phyloP scores from a whole-genome alignment of 2,888 invertebrate species.

The Lasioglossum villosulum region DNA sequence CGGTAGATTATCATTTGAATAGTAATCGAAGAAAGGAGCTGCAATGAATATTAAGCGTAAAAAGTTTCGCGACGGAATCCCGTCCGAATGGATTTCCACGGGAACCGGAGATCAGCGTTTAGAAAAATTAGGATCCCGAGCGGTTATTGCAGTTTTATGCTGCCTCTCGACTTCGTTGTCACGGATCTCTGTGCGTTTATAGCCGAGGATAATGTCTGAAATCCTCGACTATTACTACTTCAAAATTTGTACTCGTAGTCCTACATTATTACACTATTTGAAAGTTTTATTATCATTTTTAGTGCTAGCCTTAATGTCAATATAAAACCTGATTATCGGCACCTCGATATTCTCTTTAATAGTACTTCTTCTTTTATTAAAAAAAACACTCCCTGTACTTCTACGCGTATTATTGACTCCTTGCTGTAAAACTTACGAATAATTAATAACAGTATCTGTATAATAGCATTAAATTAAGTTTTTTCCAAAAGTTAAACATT shows the following conservation, averaged over 20 bases:
- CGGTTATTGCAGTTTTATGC: background rate
- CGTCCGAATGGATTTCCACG: slow-evolving; percentile 1
- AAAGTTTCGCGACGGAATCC: slow-evolving; percentile 11
- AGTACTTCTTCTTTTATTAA: background rate
- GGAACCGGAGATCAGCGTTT: background rate
- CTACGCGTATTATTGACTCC: background rate
- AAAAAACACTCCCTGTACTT: background rate
- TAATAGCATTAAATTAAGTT: background rate
- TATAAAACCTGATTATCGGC: background rate
- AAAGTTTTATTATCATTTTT: background rate
- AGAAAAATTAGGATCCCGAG: slow-evolving; percentile 2
- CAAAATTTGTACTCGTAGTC: background rate
- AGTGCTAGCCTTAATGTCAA: background rate
- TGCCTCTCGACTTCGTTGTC: background rate
- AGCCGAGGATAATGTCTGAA: background rate
- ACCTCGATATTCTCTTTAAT: background rate
- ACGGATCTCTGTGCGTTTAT: slow-evolving; percentile 2
- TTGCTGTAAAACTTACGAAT: background rate
- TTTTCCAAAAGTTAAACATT: background rate
- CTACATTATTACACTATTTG: background rate
- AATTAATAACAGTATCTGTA: background rate
- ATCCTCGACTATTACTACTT: background rate
- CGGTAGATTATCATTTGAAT: slow-evolving; percentile 55
- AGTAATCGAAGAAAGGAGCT: slow-evolving; percentile 28
- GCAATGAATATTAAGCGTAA: slow-evolving; percentile 14